Evolutionary conservation across 2,888 invertebrate species (phyloP), one percentile per base, ranked within the genome.

Genomic region (Leptogaster cylindrica): DNA sequence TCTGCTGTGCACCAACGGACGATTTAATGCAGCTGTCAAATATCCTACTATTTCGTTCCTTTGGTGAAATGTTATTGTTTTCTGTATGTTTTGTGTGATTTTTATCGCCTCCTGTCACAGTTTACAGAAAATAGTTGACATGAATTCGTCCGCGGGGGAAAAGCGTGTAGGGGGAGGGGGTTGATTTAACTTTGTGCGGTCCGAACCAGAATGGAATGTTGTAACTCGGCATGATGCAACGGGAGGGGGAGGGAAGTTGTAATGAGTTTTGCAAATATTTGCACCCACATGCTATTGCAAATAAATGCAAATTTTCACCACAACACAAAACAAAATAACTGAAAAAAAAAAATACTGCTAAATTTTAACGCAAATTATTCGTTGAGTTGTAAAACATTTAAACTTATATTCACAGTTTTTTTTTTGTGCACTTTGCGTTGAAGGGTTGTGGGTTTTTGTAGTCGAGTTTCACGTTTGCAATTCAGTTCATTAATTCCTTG

Each of bases 21-120:
- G 58, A 67, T 67, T 67, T 67, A 67, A 63, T 67, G 67, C 67
- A 67, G 61, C 67, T 67, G 67, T 63, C 67, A 67, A 58, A 48
- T 36, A 58, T 50, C 48, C 61, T 41, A 41, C 61, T 44, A 14
- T 44, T 61, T 61, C 27, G 25, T 25, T 48, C 27, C 8, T 48
- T 48, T 8, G 48, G 16, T 14, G 23, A 61, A 61, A 28, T 44
- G 44, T 44, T 61, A 44, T 61, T 61, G 61, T 61, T 61, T 61
- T 61, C 20, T 25, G 61, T 16, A 14, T 44, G 61, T 31, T 61
- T 61, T 61, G 61, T 61, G 41, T 61, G 61, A 61, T 61, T 61
- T 61, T 61, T 44, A 61, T 61, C 61, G 61, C 16, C 16, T 14
- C 14, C 44, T 61, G 61, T 44, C 61, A 41, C 61, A 61, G 44